A percentile compares a stretch with the other conserved stretches of the same genome.
phyloP scores from a whole-genome alignment of 1,140 invertebrate species.

The Lucilia sericata region DNA sequence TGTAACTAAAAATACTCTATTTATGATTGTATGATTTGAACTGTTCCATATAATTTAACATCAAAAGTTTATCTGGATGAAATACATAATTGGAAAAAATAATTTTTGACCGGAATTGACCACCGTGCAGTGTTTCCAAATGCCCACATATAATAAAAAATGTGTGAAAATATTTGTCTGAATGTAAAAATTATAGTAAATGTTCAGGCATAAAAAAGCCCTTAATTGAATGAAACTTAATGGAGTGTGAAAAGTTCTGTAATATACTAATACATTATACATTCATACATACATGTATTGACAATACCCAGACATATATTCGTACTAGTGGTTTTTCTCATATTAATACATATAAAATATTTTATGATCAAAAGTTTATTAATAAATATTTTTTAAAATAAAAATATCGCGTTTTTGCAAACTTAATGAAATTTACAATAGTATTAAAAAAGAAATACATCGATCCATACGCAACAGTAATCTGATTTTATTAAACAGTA shows the following conservation, averaged over 20 bases:
- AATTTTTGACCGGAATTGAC: too few relatives aligned
- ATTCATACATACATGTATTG: neutral
- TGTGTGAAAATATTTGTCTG: neutral
- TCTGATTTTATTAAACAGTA: conserved; percentile 8
- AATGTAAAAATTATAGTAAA: neutral
- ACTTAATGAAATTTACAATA: neutral
- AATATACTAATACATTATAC: neutral
- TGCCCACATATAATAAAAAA: neutral
- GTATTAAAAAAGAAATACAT: neutral
- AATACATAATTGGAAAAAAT: too few relatives aligned
- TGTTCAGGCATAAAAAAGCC: neutral
- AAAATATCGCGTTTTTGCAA: neutral
- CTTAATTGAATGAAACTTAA: conserved; percentile 28
- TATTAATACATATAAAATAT: neutral
- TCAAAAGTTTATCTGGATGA: too few relatives aligned
- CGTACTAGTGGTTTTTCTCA: neutral
- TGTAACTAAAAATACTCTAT: too few relatives aligned
- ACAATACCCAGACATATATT: neutral
- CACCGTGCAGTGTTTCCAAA: too few relatives aligned
- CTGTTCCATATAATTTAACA: too few relatives aligned
- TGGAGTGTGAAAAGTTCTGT: conserved; percentile 17
- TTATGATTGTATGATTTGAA: too few relatives aligned
- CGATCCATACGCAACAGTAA: neutral
- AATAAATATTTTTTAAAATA: neutral
- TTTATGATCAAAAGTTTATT: neutral